Evolutionary conservation across 2,888 invertebrate genomes (phyloP).

Genomic region (Troides helena): DNA sequence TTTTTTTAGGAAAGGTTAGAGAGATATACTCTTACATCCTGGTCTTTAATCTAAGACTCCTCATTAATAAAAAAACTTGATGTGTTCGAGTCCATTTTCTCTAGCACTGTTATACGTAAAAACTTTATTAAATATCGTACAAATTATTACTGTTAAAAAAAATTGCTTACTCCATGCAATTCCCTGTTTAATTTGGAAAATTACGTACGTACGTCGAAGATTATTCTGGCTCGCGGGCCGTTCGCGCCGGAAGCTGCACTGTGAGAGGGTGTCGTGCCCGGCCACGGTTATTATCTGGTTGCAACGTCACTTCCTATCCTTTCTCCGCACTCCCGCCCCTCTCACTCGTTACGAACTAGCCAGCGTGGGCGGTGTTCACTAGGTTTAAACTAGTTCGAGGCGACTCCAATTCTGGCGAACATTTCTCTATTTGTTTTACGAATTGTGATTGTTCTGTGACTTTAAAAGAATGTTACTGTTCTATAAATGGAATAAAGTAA

Average conservation of each 20-base stretch:
- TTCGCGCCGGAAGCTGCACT: constrained; percentile 70
- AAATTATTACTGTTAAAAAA: neutral
- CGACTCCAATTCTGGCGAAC: constrained; percentile 23
- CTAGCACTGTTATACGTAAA: too few relatives aligned
- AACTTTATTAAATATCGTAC: too few relatives aligned
- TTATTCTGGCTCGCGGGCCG: constrained; percentile 64
- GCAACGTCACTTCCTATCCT: constrained; percentile 72
- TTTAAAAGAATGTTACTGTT: constrained; percentile 16
- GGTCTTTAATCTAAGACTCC: too few relatives aligned
- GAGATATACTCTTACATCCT: too few relatives aligned
- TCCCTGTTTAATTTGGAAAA: constrained; percentile 59
- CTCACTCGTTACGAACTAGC: neutral
- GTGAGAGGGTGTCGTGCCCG: constrained; percentile 58
- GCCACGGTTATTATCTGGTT: constrained; percentile 69
- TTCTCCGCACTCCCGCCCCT: constrained; percentile 36
- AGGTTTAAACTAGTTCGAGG: constrained; percentile 22
- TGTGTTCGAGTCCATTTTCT: too few relatives aligned
- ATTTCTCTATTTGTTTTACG: constrained; percentile 23
- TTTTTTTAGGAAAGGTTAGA: too few relatives aligned
- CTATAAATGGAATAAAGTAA: neutral
- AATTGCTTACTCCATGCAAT: constrained; percentile 41
- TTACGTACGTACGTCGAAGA: constrained; percentile 74
- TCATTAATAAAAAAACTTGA: too few relatives aligned
- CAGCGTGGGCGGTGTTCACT: constrained; percentile 26
- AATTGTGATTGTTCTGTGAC: constrained; percentile 16